Evolutionary conservation across 2,113 vertebrate species (phyloP).

Genomic region (Pelodiscus sinensis): DNA sequence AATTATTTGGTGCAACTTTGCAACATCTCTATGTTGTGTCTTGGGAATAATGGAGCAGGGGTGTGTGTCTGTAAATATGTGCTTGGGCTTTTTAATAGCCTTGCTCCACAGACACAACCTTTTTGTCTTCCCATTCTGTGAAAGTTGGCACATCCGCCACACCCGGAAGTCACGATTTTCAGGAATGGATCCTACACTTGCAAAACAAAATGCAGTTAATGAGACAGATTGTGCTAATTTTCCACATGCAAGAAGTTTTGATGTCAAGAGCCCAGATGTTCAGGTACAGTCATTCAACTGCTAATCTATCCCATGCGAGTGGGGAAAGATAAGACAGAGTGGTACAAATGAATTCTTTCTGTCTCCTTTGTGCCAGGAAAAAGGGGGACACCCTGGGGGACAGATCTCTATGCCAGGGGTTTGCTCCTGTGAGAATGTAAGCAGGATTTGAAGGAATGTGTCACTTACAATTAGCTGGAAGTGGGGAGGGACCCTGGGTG

Average conservation of each 20-base stretch:
- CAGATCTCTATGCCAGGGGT: accelerated
- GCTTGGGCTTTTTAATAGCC: neutral
- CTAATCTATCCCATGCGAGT: neutral
- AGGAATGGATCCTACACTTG: neutral
- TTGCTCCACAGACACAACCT: neutral
- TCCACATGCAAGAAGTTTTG: neutral
- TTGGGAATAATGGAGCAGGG: neutral
- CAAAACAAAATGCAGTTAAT: neutral
- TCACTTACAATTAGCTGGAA: too few relatives aligned
- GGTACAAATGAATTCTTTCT: accelerated
- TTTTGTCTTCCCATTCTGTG: neutral
- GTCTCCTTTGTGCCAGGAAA: accelerated
- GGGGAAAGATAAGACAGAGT: neutral
- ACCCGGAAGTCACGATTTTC: neutral
- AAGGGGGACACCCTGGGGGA: neutral
- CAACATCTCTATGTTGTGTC: accelerated
- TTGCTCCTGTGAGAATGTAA: neutral
- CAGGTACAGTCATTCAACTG: neutral
- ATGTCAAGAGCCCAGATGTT: neutral
- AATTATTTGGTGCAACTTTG: neutral
- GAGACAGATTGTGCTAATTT: neutral
- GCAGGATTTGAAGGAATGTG: too few relatives aligned
- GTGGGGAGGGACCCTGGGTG: too few relatives aligned
- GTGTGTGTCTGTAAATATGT: neutral
- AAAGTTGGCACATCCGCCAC: neutral